Evolutionary conservation across 1,140 invertebrate genomes (phyloP).

Genomic region (Triops longicaudatus): DNA sequence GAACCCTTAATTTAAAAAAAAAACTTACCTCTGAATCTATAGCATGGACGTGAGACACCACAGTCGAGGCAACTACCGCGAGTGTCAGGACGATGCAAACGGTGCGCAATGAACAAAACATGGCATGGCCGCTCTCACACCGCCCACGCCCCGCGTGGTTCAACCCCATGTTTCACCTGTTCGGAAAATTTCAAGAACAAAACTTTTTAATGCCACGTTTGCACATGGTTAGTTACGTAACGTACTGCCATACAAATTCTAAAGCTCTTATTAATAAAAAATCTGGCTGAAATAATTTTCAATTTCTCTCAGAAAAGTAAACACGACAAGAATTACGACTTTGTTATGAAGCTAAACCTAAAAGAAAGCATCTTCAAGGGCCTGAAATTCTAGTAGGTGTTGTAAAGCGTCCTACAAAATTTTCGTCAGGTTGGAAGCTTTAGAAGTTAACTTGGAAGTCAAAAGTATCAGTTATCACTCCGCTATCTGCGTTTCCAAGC

Average conservation of each 20-base stretch:
- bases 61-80: background rate
- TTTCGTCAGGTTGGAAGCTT: background rate
- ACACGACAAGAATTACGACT: background rate
- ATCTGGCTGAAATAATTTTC: background rate
- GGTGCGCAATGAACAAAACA: constrained; percentile 1
- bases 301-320: background rate
- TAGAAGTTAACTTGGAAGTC: background rate
- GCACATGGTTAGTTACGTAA: background rate
- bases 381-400: constrained; percentile 1
- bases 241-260: background rate
- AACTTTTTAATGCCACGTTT: background rate
- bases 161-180: background rate
- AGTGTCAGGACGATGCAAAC: background rate
- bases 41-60: constrained; percentile 3
- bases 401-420: background rate
- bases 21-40: background rate
- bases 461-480: background rate
- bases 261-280: background rate
- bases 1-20: background rate
- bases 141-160: constrained; percentile 6
- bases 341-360: background rate
- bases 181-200: background rate
- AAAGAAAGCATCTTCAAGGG: background rate
- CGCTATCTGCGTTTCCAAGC: background rate
- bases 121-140: background rate